Base-by-base conservation (phyloP, 1,140 invertebrate species). In the Hesperophylax magnus region DNA sequence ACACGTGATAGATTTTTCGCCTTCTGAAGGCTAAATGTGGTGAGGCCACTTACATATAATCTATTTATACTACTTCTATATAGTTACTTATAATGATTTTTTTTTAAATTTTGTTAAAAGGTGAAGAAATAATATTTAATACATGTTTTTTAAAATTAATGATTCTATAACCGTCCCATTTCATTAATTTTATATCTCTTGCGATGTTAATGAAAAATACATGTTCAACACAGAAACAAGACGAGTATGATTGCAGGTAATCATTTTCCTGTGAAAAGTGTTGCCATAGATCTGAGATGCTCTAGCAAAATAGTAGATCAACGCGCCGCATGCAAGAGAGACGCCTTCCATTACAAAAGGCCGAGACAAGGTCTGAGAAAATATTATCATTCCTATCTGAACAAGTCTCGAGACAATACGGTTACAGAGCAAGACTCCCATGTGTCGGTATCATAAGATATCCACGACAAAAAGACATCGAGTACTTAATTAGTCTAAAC, bases 321-420 rank as follows among this genome's bases (percentile, higher is more conserved):
- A 47, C 39, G 39, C 20, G 58, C 18, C 4, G 56, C 56, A n/a
- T 6, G 39, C 39, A 14, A 47, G 58, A 61, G 58, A 22, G 58
- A 61, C 58, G 58, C 63, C 24, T n/a, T 34, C 17, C 22, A 67
- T 67, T 34, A 67, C 63, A 67, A 67, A 31, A 27, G 27, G 6
- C 63, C 17, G 63, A 15, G 63, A 67, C 63, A 67, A 67, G 63
- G 63, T 67, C 63, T 67, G 63, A 34, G 63, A 67, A 61, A 61
- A 67, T n/a, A 31, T 67, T 31, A 31, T 34, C 18, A 67, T 31
- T 24, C 15, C 27, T 5, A 39, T 17, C 11, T 67, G 31, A 24
- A 65, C 22, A 63, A 58, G 20, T 11, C 18, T 24, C 15, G 24
- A 65, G 61, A 65, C 61, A 67, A 67, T 67, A 67, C 22, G 58